Conservation (phyloP, 2,888 invertebrate genomes). For the Melieria omissa region DNA sequence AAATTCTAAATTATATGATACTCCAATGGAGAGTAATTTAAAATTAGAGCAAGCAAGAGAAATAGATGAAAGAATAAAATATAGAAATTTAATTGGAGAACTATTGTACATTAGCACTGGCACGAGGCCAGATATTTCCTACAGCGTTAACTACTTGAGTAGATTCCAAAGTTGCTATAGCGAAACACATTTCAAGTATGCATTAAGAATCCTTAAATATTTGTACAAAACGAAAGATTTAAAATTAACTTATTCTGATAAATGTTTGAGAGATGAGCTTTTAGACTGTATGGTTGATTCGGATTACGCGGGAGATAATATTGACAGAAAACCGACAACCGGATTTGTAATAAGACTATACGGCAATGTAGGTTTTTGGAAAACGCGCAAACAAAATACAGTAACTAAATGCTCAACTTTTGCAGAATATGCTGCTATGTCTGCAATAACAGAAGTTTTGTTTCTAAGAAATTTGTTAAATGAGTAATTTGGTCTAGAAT, state of each 20-base stretch:
- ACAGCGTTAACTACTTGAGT: too few relatives aligned
- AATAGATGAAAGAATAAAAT: too few relatives aligned
- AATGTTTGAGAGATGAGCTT: constrained; percentile 4
- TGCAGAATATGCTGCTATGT: constrained; percentile 13
- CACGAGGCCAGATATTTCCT: too few relatives aligned
- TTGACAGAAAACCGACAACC: too few relatives aligned
- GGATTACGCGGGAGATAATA: constrained; percentile 9
- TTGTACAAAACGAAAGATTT: constrained; percentile 14
- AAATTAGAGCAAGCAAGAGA: too few relatives aligned
- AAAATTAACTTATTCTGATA: constrained; percentile 11
- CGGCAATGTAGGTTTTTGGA: constrained; percentile 17
- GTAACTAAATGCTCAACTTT: constrained; percentile 15
- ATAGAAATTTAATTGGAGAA: too few relatives aligned
- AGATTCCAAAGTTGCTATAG: constrained; percentile 15
- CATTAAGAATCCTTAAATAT: constrained; percentile 7
- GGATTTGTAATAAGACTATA: constrained; percentile 9
- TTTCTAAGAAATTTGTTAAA: constrained; percentile 9
- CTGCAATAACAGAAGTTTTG: constrained; percentile 11
- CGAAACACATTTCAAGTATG: constrained; percentile 16
- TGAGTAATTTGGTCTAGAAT: constrained; percentile 1
- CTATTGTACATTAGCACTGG: too few relatives aligned
- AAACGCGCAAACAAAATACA: constrained; percentile 1
- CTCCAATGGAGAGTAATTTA: too few relatives aligned
- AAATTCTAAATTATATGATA: too few relatives aligned
- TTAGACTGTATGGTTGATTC: constrained; percentile 21